These are phyloP conservation scores for Melieria crassipennis DNA, from an alignment of 2,888 invertebrate genomes.

Conservation along the genomic window DNA sequence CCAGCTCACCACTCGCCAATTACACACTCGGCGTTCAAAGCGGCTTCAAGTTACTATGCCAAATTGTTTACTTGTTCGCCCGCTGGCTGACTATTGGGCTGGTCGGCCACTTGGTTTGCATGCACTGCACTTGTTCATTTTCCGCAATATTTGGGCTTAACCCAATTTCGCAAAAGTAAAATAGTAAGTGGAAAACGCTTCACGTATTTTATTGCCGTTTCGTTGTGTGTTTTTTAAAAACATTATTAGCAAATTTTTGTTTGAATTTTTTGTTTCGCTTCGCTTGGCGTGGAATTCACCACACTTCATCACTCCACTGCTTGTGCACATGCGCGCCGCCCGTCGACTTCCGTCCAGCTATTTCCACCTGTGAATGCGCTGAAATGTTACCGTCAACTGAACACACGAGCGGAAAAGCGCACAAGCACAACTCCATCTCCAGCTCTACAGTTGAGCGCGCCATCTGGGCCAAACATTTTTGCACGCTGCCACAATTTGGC, in stretches of 20 bases:
- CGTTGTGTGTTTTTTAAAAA: neutral
- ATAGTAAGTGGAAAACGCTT: neutral
- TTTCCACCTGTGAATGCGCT: slow-evolving; percentile 34
- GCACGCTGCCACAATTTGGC: too few species aligned
- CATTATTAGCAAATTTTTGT: slow-evolving; percentile 11
- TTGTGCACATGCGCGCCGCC: slow-evolving; percentile 15
- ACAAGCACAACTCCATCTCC: slow-evolving; percentile 14
- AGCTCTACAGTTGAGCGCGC: neutral
- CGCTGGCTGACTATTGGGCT: too few species aligned
- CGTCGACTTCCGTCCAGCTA: slow-evolving; percentile 1
- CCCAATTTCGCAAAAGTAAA: slow-evolving; percentile 23
- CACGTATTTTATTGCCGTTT: neutral
- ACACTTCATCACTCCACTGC: slow-evolving; percentile 1
- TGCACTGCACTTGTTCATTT: neutral
- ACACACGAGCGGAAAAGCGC: slow-evolving; percentile 18
- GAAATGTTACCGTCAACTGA: slow-evolving; percentile 40
- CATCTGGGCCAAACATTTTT: too few species aligned
- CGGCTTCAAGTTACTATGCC: too few species aligned
- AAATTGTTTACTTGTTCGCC: too few species aligned
- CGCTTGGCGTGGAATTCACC: slow-evolving; percentile 23
- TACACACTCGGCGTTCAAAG: too few species aligned
- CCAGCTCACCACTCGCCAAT: too few species aligned
- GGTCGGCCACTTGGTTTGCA: too few species aligned
- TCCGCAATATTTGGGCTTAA: neutral
- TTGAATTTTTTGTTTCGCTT: slow-evolving; percentile 26